Evolutionary conservation across 2,113 vertebrate species (phyloP).

Genomic region (Chascanopsetta lugubris): DNA sequence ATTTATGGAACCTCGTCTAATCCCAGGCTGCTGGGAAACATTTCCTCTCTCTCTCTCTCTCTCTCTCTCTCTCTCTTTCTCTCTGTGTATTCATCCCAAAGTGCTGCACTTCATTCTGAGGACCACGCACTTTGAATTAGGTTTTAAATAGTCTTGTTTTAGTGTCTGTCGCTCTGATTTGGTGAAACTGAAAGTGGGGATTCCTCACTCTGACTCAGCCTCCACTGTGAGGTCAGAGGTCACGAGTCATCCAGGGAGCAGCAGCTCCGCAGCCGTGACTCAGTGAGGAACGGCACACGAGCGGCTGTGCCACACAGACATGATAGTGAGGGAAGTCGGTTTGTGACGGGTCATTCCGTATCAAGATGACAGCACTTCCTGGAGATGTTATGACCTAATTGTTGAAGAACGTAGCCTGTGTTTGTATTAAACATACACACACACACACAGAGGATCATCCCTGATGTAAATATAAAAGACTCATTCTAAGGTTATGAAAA

Average conservation of each 20-base stretch:
- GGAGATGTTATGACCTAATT: no score
- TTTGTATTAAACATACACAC: no score
- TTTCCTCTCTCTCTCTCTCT: constrained; percentile 4
- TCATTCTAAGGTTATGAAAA: no score
- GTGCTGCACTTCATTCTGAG: constrained; percentile 3
- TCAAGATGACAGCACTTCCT: no score
- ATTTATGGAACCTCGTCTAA: constrained; percentile 70
- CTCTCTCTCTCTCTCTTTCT: constrained; percentile 4
- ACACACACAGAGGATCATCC: no score
- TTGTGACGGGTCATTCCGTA: no score
- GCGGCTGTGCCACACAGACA: not conserved
- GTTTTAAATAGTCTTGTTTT: constrained; percentile 5
- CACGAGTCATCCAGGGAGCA: not conserved
- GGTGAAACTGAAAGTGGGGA: not conserved
- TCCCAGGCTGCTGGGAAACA: constrained; percentile 35
- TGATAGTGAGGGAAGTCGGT: constrained; percentile 4
- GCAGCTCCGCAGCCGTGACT: not conserved
- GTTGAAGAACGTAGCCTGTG: no score
- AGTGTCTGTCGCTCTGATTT: constrained; percentile 4
- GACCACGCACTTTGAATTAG: constrained; percentile 14
- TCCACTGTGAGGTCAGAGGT: not conserved
- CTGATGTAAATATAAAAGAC: no score
- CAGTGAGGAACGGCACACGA: not conserved
- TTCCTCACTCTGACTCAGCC: not conserved
- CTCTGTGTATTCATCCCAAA: constrained; percentile 15